Evolutionary conservation across 2,113 vertebrate genomes (phyloP).

Genomic region (Brachyhypopomus gauderio): DNA sequence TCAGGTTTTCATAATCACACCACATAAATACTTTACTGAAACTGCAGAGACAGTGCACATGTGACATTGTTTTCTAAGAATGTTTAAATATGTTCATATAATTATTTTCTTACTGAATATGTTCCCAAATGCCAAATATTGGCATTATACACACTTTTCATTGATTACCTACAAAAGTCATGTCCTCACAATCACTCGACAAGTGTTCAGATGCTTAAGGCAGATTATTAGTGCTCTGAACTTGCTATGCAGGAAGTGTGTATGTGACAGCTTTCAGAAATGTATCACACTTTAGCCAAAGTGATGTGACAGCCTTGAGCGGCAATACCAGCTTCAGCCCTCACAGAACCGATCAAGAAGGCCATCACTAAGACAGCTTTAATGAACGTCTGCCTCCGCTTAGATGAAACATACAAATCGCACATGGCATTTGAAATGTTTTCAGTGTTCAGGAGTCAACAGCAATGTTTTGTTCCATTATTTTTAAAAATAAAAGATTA

Average conservation of each 20-base stretch:
- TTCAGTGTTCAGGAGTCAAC: background rate
- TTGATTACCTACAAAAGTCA: background rate
- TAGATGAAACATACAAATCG: background rate
- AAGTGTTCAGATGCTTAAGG: background rate
- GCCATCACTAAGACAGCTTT: background rate
- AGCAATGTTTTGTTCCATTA: background rate
- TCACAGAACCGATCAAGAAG: background rate
- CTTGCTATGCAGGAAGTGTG: background rate
- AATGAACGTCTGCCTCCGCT: background rate
- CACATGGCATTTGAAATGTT: background rate
- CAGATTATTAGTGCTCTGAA: background rate
- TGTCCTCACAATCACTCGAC: background rate
- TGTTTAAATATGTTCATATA: background rate
- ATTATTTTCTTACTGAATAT: background rate
- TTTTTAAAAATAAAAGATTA: background rate
- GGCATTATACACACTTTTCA: background rate
- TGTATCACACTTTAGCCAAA: constrained; percentile 41
- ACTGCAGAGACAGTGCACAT: constrained; percentile 20
- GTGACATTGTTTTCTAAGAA: constrained; percentile 13
- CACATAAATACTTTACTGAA: constrained; percentile 27
- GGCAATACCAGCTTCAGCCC: background rate
- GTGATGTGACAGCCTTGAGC: constrained; percentile 47
- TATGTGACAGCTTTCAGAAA: constrained; percentile 32
- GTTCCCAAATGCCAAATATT: background rate
- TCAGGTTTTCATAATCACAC: constrained; percentile 30